Percentiles rank a stretch among this genome's conserved stretches.
Evolutionary conservation across 2,888 invertebrate genomes (phyloP).

Genomic region (Tolmerus cingulatus): DNA sequence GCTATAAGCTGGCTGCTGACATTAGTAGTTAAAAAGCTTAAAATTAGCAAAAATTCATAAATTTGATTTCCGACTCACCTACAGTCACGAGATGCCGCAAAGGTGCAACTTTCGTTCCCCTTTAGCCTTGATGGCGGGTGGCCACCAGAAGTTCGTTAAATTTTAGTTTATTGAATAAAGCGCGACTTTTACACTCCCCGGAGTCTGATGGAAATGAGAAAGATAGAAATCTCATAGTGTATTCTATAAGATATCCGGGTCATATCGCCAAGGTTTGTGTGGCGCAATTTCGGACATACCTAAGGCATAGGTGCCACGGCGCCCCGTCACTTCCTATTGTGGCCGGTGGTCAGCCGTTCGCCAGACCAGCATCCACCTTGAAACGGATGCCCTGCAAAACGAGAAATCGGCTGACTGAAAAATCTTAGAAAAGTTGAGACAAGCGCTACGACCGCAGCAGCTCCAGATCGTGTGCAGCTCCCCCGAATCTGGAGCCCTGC

Average conservation of each 20-base stretch:
- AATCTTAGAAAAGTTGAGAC: background rate
- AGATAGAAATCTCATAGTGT: background rate
- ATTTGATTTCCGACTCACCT: background rate
- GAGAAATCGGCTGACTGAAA: background rate
- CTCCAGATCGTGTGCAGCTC: background rate
- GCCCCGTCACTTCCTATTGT: slow-evolving; percentile 19
- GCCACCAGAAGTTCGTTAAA: background rate
- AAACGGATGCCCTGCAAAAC: background rate
- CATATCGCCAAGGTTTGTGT: slow-evolving; percentile 13
- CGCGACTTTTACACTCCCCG: background rate
- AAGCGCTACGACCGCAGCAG: background rate
- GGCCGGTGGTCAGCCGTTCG: background rate
- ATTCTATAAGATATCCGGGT: slow-evolving; percentile 3
- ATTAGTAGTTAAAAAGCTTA: background rate
- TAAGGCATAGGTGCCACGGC: background rate
- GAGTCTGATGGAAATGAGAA: background rate
- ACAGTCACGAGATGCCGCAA: background rate
- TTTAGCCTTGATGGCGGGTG: background rate
- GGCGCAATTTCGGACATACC: slow-evolving; percentile 8
- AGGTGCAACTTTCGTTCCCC: background rate
- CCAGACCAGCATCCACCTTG: background rate
- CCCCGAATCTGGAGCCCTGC: background rate
- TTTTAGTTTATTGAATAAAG: background rate
- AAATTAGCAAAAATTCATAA: background rate
- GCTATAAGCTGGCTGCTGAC: background rate